Evolutionary conservation across 2,113 vertebrate genomes (phyloP).

Genomic region (Arenaria interpres): DNA sequence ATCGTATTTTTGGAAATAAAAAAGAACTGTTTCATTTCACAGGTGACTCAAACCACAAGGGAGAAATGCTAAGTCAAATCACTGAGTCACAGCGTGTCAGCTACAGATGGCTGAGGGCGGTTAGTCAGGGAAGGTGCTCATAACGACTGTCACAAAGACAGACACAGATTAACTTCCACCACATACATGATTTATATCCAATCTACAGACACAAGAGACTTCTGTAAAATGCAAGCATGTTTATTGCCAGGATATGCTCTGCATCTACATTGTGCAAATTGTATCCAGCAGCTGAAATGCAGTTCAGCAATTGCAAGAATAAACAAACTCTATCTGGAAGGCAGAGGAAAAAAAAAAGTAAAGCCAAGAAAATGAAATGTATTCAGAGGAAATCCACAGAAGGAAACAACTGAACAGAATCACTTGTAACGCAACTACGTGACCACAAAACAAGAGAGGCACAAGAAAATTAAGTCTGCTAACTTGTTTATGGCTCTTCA

Average conservation of each 20-base stretch:
- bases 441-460: background rate
- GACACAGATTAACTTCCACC: background rate
- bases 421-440: fast-evolving
- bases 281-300: background rate
- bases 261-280: background rate
- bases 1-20: background rate
- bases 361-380: background rate
- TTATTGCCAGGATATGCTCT: background rate
- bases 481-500: background rate
- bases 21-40: background rate
- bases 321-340: background rate
- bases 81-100: background rate
- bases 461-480: background rate
- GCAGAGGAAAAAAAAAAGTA: background rate
- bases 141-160: background rate
- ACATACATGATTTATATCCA: background rate
- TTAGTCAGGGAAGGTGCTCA: background rate
- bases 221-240: background rate
- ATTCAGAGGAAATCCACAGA: background rate
- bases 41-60: background rate
- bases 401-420: background rate
- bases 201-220: background rate
- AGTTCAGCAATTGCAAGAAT: background rate
- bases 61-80: background rate
- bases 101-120: background rate